These are phyloP conservation scores for Mus spretus DNA, from an alignment of 2,797 vertebrate genomes.

Conservation along the genomic window DNA sequence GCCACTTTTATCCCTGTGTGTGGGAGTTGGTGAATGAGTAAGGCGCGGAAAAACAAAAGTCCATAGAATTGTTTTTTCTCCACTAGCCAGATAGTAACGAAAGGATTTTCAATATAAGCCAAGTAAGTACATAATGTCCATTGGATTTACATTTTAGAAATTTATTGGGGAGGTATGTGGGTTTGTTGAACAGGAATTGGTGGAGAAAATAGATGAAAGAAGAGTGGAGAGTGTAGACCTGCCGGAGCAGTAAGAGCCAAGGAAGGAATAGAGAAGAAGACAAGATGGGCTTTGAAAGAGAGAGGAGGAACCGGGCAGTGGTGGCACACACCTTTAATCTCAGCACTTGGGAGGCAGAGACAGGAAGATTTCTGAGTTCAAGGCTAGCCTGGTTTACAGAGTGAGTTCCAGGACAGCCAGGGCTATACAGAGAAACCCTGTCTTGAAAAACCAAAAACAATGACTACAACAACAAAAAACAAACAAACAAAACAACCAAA, in stretches of 20 bases:
- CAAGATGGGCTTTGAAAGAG: background rate
- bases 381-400: too few species aligned
- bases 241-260: background rate
- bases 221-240: background rate
- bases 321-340: too few species aligned
- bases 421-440: too few species aligned
- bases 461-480: background rate
- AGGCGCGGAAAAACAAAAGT: background rate
- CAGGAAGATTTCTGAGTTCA: too few species aligned
- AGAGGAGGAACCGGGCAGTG: background rate
- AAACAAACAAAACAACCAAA: background rate
- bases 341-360: too few species aligned
- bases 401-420: too few species aligned
- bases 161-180: background rate
- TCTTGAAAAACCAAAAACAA: too few species aligned
- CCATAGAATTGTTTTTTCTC: background rate
- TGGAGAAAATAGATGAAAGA: background rate
- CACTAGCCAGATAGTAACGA: background rate
- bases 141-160: background rate
- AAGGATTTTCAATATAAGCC: conserved; percentile 11
- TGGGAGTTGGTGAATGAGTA: background rate
- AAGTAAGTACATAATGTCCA: background rate
- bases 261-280: background rate
- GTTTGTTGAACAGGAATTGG: background rate
- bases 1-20: background rate